Conservation (phyloP, 2,888 invertebrate species). For the Lucinisca nassula region DNA sequence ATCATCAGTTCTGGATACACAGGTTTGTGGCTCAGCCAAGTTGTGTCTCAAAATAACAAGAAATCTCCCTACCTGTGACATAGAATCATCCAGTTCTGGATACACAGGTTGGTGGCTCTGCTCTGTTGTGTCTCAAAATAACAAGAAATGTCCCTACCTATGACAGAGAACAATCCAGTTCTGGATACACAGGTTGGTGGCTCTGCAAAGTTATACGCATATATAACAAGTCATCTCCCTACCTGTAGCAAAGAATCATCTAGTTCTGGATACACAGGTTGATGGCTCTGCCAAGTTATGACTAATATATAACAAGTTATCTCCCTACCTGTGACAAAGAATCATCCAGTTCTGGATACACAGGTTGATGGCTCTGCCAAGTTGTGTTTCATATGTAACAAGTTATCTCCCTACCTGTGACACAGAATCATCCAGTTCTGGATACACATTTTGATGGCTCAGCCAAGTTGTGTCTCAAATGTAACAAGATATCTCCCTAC, state of each 20-base stretch:
- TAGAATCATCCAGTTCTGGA: conserved; percentile 92
- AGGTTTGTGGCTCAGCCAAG: no score
- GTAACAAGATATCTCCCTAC: no score
- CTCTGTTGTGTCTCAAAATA: conserved; percentile 88
- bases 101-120: conserved; percentile 89
- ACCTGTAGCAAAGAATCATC: conserved; percentile 91
- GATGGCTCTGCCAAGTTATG: conserved; percentile 87
- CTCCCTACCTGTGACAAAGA: conserved; percentile 88
- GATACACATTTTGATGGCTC: no score
- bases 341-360: conserved; percentile 91
- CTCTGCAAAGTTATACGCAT: conserved; percentile 88
- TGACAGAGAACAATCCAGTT: conserved; percentile 91
- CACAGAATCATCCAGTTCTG: conserved; percentile 92
- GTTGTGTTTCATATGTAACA: no score
- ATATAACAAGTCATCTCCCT: neutral
- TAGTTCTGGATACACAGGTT: conserved; percentile 90
- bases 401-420: no score
- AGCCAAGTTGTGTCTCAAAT: no score
- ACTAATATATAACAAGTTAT: conserved; percentile 84
- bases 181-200: conserved; percentile 89
- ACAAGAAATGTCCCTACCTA: conserved; percentile 71
- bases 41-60: no score
- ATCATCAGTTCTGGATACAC: no score
- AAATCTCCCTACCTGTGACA: conserved; percentile 85
- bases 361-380: conserved; percentile 89